Evolutionary conservation across 2,797 vertebrate genomes (phyloP).

Genomic region (Enteromius viviparus): DNA sequence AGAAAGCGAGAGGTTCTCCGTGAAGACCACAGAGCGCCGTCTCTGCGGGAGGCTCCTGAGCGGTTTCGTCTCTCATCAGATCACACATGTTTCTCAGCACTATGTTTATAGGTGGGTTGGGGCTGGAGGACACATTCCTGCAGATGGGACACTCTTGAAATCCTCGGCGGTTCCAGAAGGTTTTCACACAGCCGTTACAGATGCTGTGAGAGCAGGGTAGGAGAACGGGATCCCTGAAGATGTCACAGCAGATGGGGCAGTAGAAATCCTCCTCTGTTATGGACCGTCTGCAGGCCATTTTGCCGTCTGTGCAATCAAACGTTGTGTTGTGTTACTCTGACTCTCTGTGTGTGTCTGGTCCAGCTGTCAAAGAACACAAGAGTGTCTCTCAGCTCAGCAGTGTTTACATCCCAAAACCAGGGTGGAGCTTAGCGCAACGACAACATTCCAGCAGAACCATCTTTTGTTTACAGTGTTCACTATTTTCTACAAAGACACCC

Average conservation of each 20-base stretch:
- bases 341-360: neutral
- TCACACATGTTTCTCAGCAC: slow-evolving; percentile 58
- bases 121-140: slow-evolving; percentile 49
- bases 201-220: slow-evolving; percentile 63
- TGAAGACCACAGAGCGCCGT: slow-evolving; percentile 52
- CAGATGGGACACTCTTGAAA: slow-evolving; percentile 59
- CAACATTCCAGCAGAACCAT: neutral
- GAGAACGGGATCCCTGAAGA: slow-evolving; percentile 59
- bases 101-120: slow-evolving; percentile 53
- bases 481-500: neutral
- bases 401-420: slow-evolving; percentile 10
- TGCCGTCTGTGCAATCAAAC: neutral
- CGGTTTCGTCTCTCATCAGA: slow-evolving; percentile 46
- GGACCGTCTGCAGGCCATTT: slow-evolving; percentile 48
- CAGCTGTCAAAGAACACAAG: neutral
- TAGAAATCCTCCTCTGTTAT: slow-evolving; percentile 59
- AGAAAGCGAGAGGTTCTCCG: slow-evolving; percentile 50
- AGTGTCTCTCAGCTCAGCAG: neutral
- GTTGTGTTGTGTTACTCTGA: neutral
- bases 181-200: slow-evolving; percentile 56
- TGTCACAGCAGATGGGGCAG: slow-evolving; percentile 60
- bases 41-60: slow-evolving; percentile 24
- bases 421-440: slow-evolving; percentile 29
- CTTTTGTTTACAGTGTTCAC: neutral
- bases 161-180: slow-evolving; percentile 53